Conservation (phyloP, 2,113 vertebrate species). For the Plestiodon gilberti region DNA sequence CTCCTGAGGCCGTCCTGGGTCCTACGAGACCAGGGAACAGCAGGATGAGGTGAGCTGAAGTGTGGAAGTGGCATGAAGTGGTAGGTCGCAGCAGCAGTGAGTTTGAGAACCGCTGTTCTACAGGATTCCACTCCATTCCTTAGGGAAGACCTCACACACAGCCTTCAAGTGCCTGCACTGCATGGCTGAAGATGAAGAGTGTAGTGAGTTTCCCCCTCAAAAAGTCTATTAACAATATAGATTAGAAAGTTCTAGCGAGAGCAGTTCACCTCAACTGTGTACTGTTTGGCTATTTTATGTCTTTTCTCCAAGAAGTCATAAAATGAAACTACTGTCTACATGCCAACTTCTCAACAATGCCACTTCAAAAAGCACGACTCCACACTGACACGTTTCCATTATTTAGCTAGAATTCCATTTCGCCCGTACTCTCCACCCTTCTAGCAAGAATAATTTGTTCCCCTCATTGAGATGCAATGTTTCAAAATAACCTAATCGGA, state of each 20-base stretch:
- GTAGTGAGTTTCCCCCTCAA: background rate
- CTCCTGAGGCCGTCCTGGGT: too few relatives aligned
- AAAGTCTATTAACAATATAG: background rate
- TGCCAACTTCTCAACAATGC: background rate
- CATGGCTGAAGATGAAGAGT: background rate
- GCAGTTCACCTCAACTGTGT: background rate
- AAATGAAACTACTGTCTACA: background rate
- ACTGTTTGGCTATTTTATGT: background rate
- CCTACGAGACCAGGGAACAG: too few relatives aligned
- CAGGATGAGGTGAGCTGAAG: too few relatives aligned
- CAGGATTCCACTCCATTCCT: too few relatives aligned
- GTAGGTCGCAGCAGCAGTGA: too few relatives aligned
- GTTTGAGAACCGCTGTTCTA: too few relatives aligned
- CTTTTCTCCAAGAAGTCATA: background rate
- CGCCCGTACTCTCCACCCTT: background rate
- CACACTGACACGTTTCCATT: conserved; percentile 6
- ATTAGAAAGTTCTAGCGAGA: background rate
- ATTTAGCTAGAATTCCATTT: conserved; percentile 23
- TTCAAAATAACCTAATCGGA: conserved; percentile 7
- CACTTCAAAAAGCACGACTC: conserved; percentile 1
- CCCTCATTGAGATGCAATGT: conserved; percentile 7
- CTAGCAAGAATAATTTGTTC: conserved; percentile 36
- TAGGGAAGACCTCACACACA: background rate
- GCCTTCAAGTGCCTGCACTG: background rate
- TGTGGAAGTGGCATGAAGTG: too few relatives aligned